Base-by-base conservation (phyloP, 2,888 invertebrate genomes). In the Ophonus ardosiacus region DNA sequence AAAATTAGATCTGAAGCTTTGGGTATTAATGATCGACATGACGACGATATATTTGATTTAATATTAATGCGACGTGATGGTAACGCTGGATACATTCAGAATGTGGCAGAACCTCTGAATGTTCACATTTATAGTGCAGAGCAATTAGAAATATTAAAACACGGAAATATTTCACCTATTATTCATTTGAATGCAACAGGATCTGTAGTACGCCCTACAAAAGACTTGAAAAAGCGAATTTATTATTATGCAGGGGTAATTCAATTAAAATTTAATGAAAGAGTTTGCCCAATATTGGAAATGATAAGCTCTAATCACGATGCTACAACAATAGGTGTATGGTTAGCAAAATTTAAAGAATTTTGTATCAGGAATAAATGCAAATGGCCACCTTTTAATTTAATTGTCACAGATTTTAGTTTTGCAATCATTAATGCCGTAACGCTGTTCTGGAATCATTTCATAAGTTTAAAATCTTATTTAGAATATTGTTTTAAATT, bases 1-100 rank as follows among this genome's bases (percentile, higher is more conserved):
- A 80, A 80, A 61, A 80, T 80, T 31, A 17, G 80, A 7, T 80
- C 80, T n/a, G 80, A 80, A 38, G 7, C 61, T 5, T 80, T 80
- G 15, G 21, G 21, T 10, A 8, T 59, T n/a, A 80, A 80, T 24
- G 80, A 80, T 40, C 10, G 80, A 13, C 61, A 80, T 80, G 31
- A n/a, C 2, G 31, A 31, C 5, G 31, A 31, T 5, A 31, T 31
- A 31, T 31, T 31, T 31, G 31, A 31, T 31, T 31, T 31, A 31
- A 31, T 31, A 31, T 10, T 31, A 24, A 80, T 80, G 80, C 15
- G 61, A 17, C 80, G 80, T n/a, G 24, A 79, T 31, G 24, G 21
- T 59, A 80, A 80, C 21, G 8, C n/a, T 15, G n/a, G 13, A 15
- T 80, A 61, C 38, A 80, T 80, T 17, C 80, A 80, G 31, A 10